These are phyloP conservation scores for Elanus axillaris DNA, from an alignment of 2,113 vertebrate genomes.

Conservation along the genomic window DNA sequence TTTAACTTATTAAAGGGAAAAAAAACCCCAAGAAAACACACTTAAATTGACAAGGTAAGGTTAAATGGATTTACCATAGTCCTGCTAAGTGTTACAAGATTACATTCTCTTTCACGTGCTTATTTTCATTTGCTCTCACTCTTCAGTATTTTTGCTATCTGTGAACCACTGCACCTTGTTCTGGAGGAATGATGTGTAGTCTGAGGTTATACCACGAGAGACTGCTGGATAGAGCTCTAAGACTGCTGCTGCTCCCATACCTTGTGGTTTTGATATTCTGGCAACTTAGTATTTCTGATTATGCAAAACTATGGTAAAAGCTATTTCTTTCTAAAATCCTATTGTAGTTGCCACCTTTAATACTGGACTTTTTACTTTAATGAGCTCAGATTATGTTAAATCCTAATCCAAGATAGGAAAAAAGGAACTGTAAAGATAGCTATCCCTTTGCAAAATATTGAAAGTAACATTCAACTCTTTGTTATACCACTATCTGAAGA, in stretches of 20 bases:
- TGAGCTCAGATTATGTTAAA: neutral
- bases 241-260: neutral
- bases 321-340: neutral
- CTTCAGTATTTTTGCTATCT: neutral
- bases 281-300: neutral
- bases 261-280: neutral
- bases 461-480: neutral
- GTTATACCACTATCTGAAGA: neutral
- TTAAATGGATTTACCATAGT: neutral
- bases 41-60: neutral
- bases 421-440: neutral
- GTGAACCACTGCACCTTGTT: neutral
- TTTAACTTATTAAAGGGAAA: neutral
- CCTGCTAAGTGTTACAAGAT: neutral
- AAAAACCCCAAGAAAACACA: rapidly evolving
- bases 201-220: neutral
- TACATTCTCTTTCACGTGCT: neutral
- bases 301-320: neutral
- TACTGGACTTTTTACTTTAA: neutral
- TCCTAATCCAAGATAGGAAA: neutral
- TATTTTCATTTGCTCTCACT: neutral
- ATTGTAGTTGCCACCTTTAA: neutral
- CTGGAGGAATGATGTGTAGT: neutral
- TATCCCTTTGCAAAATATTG: neutral
- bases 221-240: neutral